phyloP scores from a whole-genome alignment of 2,797 vertebrate genomes.

The Coregonus sp. region DNA sequence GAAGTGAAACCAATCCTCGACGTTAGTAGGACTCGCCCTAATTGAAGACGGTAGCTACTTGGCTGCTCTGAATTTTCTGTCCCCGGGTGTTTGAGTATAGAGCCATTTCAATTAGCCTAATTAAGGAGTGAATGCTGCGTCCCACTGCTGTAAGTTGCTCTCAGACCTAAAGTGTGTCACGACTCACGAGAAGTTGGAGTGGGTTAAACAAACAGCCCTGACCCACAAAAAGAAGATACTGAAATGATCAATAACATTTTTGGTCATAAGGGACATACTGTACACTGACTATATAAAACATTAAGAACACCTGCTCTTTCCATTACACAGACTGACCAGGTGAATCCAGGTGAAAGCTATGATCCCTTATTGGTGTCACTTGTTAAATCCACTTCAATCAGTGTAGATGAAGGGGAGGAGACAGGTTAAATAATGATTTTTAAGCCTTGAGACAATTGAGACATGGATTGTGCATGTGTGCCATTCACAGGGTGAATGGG shows the following conservation, averaged over 20 bases:
- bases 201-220: slow-evolving; percentile 65
- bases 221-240: slow-evolving; percentile 62
- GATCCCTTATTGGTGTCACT: too few relatives aligned
- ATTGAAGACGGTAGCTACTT: slow-evolving; percentile 46
- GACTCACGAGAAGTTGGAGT: slow-evolving; percentile 69
- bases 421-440: too few relatives aligned
- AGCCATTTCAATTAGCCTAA: slow-evolving; percentile 75
- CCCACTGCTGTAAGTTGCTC: slow-evolving; percentile 29
- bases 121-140: slow-evolving; percentile 58
- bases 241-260: neutral
- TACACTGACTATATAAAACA: neutral
- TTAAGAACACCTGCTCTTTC: too few relatives aligned
- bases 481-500: too few relatives aligned
- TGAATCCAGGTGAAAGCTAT: too few relatives aligned
- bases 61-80: slow-evolving; percentile 57
- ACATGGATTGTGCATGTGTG: too few relatives aligned
- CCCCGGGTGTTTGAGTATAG: slow-evolving; percentile 62
- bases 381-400: too few relatives aligned
- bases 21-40: slow-evolving; percentile 25
- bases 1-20: neutral
- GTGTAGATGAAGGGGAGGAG: too few relatives aligned
- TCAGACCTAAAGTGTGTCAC: slow-evolving; percentile 74
- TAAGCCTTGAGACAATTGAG: too few relatives aligned
- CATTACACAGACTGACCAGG: too few relatives aligned
- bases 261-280: neutral